Evolutionary conservation across 2,888 invertebrate genomes (phyloP).

Genomic region (Agonum fuliginosum): DNA sequence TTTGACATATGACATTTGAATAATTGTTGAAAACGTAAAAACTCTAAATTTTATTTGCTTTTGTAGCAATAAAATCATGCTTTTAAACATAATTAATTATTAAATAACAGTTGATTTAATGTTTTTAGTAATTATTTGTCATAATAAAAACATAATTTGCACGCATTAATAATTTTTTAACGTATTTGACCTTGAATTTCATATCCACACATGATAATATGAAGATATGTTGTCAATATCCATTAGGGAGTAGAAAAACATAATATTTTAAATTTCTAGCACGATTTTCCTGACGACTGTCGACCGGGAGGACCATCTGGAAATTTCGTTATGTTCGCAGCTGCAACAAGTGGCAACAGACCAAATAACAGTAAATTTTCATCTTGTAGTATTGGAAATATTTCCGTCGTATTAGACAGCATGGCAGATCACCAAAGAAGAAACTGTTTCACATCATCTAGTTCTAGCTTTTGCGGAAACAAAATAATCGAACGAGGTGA

Average conservation of each 20-base stretch:
- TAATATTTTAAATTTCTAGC: slow-evolving; percentile 77
- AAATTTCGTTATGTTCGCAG: slow-evolving; percentile 99
- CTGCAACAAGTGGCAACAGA: slow-evolving; percentile 98
- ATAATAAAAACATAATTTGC: too few relatives aligned
- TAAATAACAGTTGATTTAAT: too few relatives aligned
- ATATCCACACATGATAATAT: too few relatives aligned
- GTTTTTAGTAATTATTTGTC: too few relatives aligned
- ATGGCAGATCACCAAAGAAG: slow-evolving; percentile 92
- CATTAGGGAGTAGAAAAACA: too few relatives aligned
- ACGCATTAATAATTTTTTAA: background rate
- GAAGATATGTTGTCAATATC: too few relatives aligned
- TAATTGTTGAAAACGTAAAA: too few relatives aligned
- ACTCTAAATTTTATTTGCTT: too few relatives aligned
- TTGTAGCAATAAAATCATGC: too few relatives aligned
- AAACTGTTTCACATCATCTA: slow-evolving; percentile 94
- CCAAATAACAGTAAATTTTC: slow-evolving; percentile 99
- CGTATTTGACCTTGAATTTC: too few relatives aligned
- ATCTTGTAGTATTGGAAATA: slow-evolving; percentile 94
- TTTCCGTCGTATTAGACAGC: slow-evolving; percentile 94
- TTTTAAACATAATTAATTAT: too few relatives aligned
- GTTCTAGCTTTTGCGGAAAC: slow-evolving; percentile 98
- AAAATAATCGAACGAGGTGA: slow-evolving; percentile 98
- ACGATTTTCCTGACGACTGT: slow-evolving; percentile 94
- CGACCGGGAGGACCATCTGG: slow-evolving; percentile 93
- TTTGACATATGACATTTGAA: too few relatives aligned